These are phyloP conservation scores for Calameuta idolon DNA, from an alignment of 2,888 invertebrate species.

Conservation along the genomic window DNA sequence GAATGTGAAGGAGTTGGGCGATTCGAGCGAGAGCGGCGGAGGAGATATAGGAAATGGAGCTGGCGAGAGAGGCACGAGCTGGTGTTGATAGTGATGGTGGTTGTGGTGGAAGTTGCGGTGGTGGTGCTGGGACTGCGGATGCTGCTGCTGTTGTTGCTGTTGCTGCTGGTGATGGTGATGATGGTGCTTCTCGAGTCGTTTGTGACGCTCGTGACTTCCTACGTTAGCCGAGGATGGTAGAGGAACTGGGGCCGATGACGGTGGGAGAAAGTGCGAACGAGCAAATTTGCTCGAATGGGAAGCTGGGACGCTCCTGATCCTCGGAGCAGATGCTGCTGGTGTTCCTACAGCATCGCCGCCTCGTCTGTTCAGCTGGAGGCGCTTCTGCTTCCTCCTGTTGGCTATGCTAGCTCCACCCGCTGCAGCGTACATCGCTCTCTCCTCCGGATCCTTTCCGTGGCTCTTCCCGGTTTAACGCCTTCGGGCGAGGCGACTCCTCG, in stretches of 20 bases:
- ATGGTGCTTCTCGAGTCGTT: slow-evolving; percentile 3
- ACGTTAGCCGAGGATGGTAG: slow-evolving; percentile 3
- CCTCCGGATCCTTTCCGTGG: not conserved
- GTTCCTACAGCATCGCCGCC: not conserved
- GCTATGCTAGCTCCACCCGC: slow-evolving; percentile 90
- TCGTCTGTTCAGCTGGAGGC: slow-evolving; percentile 65
- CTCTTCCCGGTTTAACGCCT: slow-evolving; percentile 46
- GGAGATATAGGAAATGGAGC: slow-evolving; percentile 73
- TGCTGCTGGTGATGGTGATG: slow-evolving; percentile 40
- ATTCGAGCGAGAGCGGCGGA: slow-evolving; percentile 73
- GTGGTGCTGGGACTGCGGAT: slow-evolving; percentile 71
- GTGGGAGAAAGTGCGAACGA: slow-evolving; percentile 43
- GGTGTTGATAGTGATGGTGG: slow-evolving; percentile 48
- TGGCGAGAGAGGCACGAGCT: slow-evolving; percentile 65
- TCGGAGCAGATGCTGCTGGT: slow-evolving; percentile 27
- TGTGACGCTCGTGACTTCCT: not conserved
- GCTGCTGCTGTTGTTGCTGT: slow-evolving; percentile 55
- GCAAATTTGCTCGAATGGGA: slow-evolving; percentile 45
- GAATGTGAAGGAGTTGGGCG: slow-evolving; percentile 67
- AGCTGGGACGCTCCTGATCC: slow-evolving; percentile 34
- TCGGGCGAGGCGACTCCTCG: slow-evolving; percentile 42
- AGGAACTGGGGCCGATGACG: slow-evolving; percentile 25
- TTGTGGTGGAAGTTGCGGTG: slow-evolving; percentile 67
- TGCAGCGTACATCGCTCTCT: slow-evolving; percentile 82
- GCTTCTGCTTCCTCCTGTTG: slow-evolving; percentile 75